These are phyloP conservation scores for Triplophysa rosa DNA, from an alignment of 2,113 vertebrate genomes.

Conservation along the genomic window DNA sequence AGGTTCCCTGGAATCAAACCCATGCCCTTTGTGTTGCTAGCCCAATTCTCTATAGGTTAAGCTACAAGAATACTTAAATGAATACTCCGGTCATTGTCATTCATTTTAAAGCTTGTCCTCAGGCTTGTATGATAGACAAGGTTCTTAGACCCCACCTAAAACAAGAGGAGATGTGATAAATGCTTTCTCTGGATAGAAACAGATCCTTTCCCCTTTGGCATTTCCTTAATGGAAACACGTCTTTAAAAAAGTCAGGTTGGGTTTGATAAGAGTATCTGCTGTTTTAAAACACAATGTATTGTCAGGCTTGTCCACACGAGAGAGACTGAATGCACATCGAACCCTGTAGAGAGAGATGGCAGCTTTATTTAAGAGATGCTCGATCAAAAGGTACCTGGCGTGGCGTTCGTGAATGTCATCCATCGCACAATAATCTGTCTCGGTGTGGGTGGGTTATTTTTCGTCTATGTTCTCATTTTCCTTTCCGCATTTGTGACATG, in stretches of 20 bases:
- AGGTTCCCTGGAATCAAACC: too few relatives aligned
- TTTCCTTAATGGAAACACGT: neutral
- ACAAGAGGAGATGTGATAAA: slow-evolving; percentile 57
- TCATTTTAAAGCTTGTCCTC: slow-evolving; percentile 33
- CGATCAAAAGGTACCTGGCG: slow-evolving; percentile 12
- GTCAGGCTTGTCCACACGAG: neutral
- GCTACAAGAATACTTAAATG: too few relatives aligned
- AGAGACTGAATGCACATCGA: neutral
- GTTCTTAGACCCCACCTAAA: slow-evolving; percentile 15
- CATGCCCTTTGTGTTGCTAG: too few relatives aligned
- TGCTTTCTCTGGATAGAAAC: slow-evolving; percentile 10
- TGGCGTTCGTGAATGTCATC: neutral
- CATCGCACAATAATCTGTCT: slow-evolving; percentile 16
- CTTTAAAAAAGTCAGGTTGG: slow-evolving; percentile 6
- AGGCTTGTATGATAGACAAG: neutral
- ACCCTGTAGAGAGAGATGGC: neutral
- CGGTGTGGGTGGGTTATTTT: slow-evolving; percentile 1
- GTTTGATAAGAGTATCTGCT: slow-evolving; percentile 7
- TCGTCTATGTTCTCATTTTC: neutral
- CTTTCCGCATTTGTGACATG: slow-evolving; percentile 23
- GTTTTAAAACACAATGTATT: slow-evolving; percentile 4
- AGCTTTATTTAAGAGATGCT: neutral
- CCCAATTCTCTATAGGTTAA: too few relatives aligned
- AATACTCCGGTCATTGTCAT: slow-evolving; percentile 18
- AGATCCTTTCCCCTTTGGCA: slow-evolving; percentile 21